Conservation (phyloP, 2,797 vertebrate species). For the Glyptemys insculpta region DNA sequence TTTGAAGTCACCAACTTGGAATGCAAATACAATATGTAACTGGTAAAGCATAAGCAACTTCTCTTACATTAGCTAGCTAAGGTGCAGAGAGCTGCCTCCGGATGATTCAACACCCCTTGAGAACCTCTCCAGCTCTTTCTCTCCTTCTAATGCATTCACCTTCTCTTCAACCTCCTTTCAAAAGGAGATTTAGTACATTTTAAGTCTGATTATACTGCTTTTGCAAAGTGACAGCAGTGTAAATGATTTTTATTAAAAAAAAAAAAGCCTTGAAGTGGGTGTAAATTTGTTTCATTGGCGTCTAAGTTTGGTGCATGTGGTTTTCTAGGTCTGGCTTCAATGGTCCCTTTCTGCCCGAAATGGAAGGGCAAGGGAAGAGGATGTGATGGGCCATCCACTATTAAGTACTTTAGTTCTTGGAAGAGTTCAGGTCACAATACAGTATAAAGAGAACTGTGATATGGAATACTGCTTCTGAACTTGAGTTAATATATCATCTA, state of each 20-base stretch:
- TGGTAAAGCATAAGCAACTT: background rate
- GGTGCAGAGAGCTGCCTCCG: background rate
- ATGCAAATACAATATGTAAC: background rate
- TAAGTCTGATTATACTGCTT: background rate
- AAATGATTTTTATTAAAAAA: no score
- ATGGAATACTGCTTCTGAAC: slow-evolving; percentile 46
- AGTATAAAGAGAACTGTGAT: background rate
- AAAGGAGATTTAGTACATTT: background rate
- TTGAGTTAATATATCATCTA: slow-evolving; percentile 67
- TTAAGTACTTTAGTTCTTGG: slow-evolving; percentile 27
- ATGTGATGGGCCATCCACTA: background rate
- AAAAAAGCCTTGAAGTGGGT: background rate
- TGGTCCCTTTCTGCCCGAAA: background rate
- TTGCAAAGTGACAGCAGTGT: background rate
- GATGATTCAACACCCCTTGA: background rate
- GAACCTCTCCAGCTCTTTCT: background rate
- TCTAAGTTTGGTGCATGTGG: background rate
- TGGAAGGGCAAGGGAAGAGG: background rate
- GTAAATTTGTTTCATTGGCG: background rate
- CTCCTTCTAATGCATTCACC: background rate
- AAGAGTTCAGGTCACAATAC: slow-evolving; percentile 14
- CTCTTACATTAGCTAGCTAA: background rate
- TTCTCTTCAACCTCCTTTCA: background rate
- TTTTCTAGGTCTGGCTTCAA: background rate
- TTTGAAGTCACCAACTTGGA: background rate